Evolutionary conservation across 2,888 invertebrate species (phyloP).

Genomic region (Vanessa cardui): DNA sequence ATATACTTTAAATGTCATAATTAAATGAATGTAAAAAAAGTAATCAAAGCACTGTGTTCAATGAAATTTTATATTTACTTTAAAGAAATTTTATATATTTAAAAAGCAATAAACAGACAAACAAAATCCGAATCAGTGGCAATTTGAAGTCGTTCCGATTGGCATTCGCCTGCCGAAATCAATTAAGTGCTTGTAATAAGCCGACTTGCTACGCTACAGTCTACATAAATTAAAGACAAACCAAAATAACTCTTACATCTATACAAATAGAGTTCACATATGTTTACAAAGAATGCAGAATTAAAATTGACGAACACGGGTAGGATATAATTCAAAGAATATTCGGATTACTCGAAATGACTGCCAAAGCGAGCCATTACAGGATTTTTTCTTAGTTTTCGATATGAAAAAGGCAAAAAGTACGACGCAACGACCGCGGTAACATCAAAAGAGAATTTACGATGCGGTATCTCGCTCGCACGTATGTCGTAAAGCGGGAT

Average conservation of each 20-base stretch:
- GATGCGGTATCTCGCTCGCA: slow-evolving; percentile 56
- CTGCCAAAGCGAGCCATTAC: slow-evolving; percentile 64
- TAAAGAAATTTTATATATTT: slow-evolving; percentile 18
- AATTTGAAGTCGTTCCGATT: slow-evolving; percentile 67
- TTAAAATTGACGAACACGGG: slow-evolving; percentile 55
- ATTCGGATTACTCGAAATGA: slow-evolving; percentile 73
- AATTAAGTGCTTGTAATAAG: slow-evolving; percentile 72
- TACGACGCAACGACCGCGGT: slow-evolving; percentile 74
- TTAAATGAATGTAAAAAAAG: no score
- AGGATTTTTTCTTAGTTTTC: slow-evolving; percentile 74
- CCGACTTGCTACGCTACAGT: slow-evolving; percentile 35
- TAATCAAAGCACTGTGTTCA: background rate
- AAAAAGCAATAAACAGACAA: slow-evolving; percentile 52
- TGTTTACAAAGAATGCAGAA: slow-evolving; percentile 9
- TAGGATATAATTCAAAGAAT: slow-evolving; percentile 41
- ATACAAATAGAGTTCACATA: slow-evolving; percentile 20
- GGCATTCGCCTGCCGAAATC: slow-evolving; percentile 70
- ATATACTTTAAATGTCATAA: no score
- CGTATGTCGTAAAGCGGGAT: slow-evolving; percentile 43
- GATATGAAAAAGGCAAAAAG: slow-evolving; percentile 70
- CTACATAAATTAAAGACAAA: background rate
- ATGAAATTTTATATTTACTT: background rate
- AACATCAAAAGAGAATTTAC: slow-evolving; percentile 71
- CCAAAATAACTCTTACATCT: slow-evolving; percentile 39
- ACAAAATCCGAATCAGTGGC: slow-evolving; percentile 41